Base-by-base conservation (phyloP, 2,888 invertebrate genomes). In the Drosophila conformis region DNA sequence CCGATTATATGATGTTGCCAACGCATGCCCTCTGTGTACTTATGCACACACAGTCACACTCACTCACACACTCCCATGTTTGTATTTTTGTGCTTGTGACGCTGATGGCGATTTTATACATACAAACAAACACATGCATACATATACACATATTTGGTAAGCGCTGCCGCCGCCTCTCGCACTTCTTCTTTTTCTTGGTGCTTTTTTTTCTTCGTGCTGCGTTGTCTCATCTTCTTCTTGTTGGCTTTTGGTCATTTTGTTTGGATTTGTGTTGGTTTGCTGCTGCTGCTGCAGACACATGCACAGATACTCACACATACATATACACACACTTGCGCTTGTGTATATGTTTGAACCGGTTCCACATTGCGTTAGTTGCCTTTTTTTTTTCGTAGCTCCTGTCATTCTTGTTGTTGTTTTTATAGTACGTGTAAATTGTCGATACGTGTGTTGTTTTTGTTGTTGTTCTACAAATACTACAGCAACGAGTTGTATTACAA, bases 381-480 rank as follows among this genome's bases (percentile, higher is more conserved):
- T 74, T 60, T 63, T 58, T 73, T 73, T 58, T 61, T 63, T 59
- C 73, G 62, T 68, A 53, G 76, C 67, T 82, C 65, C 77, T 68
- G 67, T 60, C 64, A 64, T 69, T 80, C 48, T 76, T 72, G 61
- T 56, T 76, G 69, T 75, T 76, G 69, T 75, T 82, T 65, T 83
- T 88, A 65, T 70, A 58, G 81, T 71, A 68, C 60, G 70, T 73
- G 79, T 78, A 78, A 78, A 63, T 82, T 79, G 78, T 69, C 88
- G 78, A 78, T 78, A 64, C 46, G 82, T 72, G 63, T 64, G 53
- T 66, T 83, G 78, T 51, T 63, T 31, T 40, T 68, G 62, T 48
- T 40, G 61, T 63, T 64, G 68, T 88, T 90, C 80, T 90, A 90
- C 83, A 89, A 84, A 90, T 90, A 84, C 88, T 84, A 84, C 83